These are phyloP conservation scores for Sarcoramphus papa DNA, from an alignment of 2,797 vertebrate genomes.

Conservation along the genomic window DNA sequence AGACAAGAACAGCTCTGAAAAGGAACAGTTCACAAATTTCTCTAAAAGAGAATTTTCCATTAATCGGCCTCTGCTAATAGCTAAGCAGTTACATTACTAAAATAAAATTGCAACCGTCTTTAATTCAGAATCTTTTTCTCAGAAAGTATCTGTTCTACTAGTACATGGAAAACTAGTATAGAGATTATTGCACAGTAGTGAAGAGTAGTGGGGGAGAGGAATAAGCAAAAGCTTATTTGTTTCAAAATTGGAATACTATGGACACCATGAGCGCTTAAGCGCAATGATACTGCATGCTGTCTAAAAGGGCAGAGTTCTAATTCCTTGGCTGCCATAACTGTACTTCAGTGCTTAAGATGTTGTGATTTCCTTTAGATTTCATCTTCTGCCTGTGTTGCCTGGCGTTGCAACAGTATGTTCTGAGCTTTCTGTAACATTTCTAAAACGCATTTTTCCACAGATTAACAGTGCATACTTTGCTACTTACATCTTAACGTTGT, in stretches of 20 bases:
- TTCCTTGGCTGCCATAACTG: not conserved
- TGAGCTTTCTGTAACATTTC: not conserved
- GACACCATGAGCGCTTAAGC: not conserved
- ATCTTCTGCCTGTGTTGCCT: not conserved
- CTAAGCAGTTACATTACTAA: not conserved
- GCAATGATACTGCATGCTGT: fast-evolving
- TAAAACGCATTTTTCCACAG: not conserved
- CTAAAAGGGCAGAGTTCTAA: not conserved
- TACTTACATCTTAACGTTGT: not conserved
- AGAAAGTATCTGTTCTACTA: not conserved
- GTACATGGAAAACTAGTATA: not conserved
- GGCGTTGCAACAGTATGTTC: not conserved
- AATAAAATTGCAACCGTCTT: not conserved
- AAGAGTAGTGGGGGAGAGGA: not conserved
- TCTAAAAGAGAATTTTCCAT: not conserved
- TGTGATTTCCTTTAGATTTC: not conserved
- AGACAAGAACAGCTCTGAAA: not conserved
- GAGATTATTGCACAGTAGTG: not conserved
- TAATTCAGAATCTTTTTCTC: not conserved
- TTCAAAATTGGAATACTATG: not conserved
- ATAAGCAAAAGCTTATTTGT: not conserved
- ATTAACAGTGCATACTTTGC: not conserved
- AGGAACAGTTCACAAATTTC: not conserved
- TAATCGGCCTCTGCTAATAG: not conserved
- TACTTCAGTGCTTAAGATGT: not conserved